Evolutionary conservation across 2,113 vertebrate genomes (phyloP).

Genomic region (Columba janthina): DNA sequence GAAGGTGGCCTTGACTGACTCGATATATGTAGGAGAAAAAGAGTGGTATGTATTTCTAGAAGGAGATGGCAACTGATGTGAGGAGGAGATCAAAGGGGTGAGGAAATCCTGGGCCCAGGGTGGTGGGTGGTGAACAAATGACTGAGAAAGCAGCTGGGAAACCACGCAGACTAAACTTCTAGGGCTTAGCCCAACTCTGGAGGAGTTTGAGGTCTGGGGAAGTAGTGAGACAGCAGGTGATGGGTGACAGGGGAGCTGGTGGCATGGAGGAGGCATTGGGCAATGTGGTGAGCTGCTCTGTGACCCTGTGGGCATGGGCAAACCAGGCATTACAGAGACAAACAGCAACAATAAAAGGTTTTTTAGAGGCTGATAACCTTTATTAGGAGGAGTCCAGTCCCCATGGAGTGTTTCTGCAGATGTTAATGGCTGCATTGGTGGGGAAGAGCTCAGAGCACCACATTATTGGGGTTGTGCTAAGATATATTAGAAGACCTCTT

Average conservation of each 20-base stretch:
- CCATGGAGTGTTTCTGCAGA: background rate
- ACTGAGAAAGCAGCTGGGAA: background rate
- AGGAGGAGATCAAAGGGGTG: background rate
- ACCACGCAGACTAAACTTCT: background rate
- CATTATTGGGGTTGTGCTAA: background rate
- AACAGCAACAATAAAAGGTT: background rate
- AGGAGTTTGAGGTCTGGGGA: background rate
- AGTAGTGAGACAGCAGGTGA: background rate
- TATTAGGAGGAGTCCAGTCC: background rate
- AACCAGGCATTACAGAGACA: background rate
- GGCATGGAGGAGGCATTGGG: background rate
- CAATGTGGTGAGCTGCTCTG: background rate
- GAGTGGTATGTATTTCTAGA: fast-evolving
- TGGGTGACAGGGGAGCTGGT: too few relatives aligned
- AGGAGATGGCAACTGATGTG: fast-evolving
- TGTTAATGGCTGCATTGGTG: background rate
- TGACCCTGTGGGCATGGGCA: fast-evolving
- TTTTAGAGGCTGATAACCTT: background rate
- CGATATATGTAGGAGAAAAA: background rate
- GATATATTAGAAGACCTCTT: background rate
- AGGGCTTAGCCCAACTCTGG: fast-evolving
- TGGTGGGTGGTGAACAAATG: background rate
- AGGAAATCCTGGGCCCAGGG: background rate
- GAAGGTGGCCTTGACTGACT: background rate
- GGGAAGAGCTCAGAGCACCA: background rate